These are phyloP conservation scores for Sarcophaga bullata DNA, from an alignment of 1,140 invertebrate species.

Conservation along the genomic window DNA sequence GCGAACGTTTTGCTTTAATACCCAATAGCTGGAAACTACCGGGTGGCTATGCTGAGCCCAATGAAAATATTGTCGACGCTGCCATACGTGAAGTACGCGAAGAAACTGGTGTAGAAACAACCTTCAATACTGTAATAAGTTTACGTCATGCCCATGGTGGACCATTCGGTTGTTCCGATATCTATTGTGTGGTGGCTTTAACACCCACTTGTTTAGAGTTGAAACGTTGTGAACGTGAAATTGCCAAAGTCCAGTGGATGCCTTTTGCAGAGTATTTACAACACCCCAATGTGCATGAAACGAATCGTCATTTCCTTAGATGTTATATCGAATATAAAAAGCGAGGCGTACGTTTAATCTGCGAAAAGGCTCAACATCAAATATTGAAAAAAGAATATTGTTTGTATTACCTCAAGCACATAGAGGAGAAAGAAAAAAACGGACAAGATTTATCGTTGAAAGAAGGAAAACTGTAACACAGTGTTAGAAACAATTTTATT, in stretches of 20 bases:
- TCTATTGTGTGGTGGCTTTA: constrained; percentile 82
- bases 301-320: constrained; percentile 75
- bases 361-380: constrained; percentile 55
- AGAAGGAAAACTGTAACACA: not conserved
- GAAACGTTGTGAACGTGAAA: constrained; percentile 76
- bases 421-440: constrained; percentile 29
- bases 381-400: constrained; percentile 58
- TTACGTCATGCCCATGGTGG: constrained; percentile 80
- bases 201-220: constrained; percentile 75
- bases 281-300: constrained; percentile 78
- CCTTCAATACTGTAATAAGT: constrained; percentile 79
- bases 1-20: constrained; percentile 76
- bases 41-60: constrained; percentile 89
- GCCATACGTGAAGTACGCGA: constrained; percentile 87
- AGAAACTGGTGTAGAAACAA: constrained; percentile 84
- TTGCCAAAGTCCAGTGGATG: constrained; percentile 85
- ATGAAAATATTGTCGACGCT: constrained; percentile 82
- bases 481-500: too few species aligned
- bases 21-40: constrained; percentile 86
- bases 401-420: constrained; percentile 49
- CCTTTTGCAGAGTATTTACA: constrained; percentile 77
- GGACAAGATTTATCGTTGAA: not conserved
- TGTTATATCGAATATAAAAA: constrained; percentile 75
- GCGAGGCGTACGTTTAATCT: constrained; percentile 70
- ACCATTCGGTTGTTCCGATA: constrained; percentile 83